A percentile compares a stretch with the other conserved stretches of the same genome.
These are phyloP conservation scores for Schizothorax lantsangensis DNA, from an alignment of 2,797 vertebrate genomes.

Conservation along the genomic window DNA sequence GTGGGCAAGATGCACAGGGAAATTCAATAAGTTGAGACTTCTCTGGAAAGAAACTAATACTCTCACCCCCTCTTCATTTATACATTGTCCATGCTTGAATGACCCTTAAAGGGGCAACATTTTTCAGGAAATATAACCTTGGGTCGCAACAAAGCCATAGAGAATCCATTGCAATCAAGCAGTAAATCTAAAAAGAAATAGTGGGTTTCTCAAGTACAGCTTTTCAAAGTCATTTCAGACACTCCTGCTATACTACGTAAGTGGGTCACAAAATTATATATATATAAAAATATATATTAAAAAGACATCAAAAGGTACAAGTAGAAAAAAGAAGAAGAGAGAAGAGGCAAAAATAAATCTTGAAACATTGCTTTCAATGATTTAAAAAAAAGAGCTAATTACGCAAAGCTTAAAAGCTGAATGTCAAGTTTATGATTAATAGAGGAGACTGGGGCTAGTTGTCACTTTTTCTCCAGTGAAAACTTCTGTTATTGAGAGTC, in stretches of 20 bases:
- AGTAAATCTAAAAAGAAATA: constrained; percentile 31
- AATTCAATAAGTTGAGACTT: constrained; percentile 18
- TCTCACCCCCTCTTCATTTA: constrained; percentile 23
- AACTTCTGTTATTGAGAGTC: not conserved
- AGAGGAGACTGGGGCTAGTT: not conserved
- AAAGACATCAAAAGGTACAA: constrained; percentile 4
- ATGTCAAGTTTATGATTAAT: constrained; percentile 17
- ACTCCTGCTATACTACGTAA: not conserved
- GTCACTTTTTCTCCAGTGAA: constrained; percentile 1
- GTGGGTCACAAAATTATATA: not conserved
- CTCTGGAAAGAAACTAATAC: not conserved
- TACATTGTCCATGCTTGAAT: not conserved
- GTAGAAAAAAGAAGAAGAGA: too few relatives aligned
- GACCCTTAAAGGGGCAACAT: constrained; percentile 19
- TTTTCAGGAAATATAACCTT: constrained; percentile 18
- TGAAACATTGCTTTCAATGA: not conserved
- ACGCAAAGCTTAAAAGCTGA: not conserved
- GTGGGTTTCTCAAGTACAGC: constrained; percentile 10
- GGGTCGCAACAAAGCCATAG: not conserved
- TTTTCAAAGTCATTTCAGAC: constrained; percentile 30
- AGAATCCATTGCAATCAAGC: constrained; percentile 12
- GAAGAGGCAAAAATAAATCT: not conserved
- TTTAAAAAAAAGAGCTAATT: not conserved
- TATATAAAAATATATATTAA: not conserved
- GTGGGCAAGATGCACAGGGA: constrained; percentile 4